A percentile compares a stretch with the other conserved stretches of the same genome.
Evolutionary conservation across 2,797 vertebrate species (phyloP).

Genomic region (Micromesistius poutassou): DNA sequence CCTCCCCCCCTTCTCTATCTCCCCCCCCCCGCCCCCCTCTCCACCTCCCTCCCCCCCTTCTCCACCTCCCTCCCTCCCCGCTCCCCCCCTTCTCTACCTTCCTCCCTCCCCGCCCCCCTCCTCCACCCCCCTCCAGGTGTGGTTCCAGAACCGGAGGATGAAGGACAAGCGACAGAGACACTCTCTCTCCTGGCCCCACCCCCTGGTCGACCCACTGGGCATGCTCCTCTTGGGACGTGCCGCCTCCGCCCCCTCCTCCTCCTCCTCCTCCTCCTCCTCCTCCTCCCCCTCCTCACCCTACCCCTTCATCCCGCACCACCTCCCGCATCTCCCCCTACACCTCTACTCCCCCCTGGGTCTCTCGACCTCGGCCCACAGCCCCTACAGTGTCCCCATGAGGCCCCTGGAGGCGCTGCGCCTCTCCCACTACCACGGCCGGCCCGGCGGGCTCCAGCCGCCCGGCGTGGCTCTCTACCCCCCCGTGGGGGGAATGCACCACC

Average conservation of each 20-base stretch:
- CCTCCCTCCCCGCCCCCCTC: not conserved
- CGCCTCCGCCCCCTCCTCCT: conserved; percentile 29
- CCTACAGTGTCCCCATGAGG: conserved; percentile 50
- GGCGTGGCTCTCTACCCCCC: conserved; percentile 49
- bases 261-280: too few species aligned
- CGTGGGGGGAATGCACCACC: conserved; percentile 55
- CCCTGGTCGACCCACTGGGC: conserved; percentile 62
- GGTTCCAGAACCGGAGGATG: conserved; percentile 78
- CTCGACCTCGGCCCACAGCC: conserved; percentile 43
- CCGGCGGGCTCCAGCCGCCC: conserved; percentile 48
- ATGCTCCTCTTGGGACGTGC: conserved; percentile 63
- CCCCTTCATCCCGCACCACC: conserved; percentile 57
- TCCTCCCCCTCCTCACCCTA: conserved; percentile 47
- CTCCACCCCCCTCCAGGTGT: conserved; percentile 45
- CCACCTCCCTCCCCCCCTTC: not conserved
- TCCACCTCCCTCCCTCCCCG: not conserved
- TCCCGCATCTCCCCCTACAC: conserved; percentile 58
- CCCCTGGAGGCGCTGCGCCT: conserved; percentile 54
- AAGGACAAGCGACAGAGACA: conserved; percentile 74
- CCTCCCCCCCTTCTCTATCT: not conserved
- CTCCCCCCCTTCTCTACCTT: conserved; percentile 4
- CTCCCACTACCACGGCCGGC: conserved; percentile 57
- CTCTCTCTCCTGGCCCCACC: conserved; percentile 63
- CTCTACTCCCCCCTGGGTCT: conserved; percentile 60
- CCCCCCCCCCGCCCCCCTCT: not conserved